Evolutionary conservation across 2,888 invertebrate species (phyloP).

Genomic region (Drosophila peninsularis): DNA sequence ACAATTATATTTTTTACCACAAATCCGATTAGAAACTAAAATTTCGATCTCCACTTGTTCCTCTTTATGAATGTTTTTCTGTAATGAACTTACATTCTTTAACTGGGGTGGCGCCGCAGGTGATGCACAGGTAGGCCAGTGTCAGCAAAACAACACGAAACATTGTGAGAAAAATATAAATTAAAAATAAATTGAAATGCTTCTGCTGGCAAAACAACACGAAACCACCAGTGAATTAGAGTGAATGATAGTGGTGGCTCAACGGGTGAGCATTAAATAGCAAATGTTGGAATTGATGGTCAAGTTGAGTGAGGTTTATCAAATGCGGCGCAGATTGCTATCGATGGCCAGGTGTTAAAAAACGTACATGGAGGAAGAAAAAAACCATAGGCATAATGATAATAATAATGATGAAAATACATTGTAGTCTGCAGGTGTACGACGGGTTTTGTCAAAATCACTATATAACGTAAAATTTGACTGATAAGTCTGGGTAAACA

Average conservation of each 20-base stretch:
- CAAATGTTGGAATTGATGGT: constrained; percentile 44
- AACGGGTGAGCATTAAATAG: constrained; percentile 60
- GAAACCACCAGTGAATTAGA: constrained; percentile 25
- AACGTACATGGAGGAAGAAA: constrained; percentile 8
- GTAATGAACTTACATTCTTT: constrained; percentile 57
- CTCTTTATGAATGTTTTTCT: background rate
- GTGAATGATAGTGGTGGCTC: constrained; percentile 56
- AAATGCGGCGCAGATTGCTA: constrained; percentile 47
- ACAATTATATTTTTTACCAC: background rate
- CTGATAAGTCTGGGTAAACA: constrained; percentile 52
- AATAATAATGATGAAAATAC: constrained; percentile 31
- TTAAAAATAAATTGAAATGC: background rate
- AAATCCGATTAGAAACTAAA: too few species aligned
- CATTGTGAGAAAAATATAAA: constrained; percentile 37
- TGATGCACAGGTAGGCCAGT: constrained; percentile 35
- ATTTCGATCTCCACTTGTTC: too few species aligned
- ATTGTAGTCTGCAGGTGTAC: constrained; percentile 52
- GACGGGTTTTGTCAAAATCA: constrained; percentile 29
- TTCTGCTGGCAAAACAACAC: background rate
- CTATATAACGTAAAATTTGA: constrained; percentile 61
- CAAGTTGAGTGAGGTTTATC: constrained; percentile 57
- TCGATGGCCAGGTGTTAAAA: constrained; percentile 57
- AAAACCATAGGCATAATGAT: constrained; percentile 12
- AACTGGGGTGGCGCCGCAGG: constrained; percentile 44
- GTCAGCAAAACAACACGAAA: constrained; percentile 48